A percentile compares a stretch with the other conserved stretches of the same genome.
phyloP scores from a whole-genome alignment of 2,113 vertebrate genomes.

The Eubucco bourcierii region DNA sequence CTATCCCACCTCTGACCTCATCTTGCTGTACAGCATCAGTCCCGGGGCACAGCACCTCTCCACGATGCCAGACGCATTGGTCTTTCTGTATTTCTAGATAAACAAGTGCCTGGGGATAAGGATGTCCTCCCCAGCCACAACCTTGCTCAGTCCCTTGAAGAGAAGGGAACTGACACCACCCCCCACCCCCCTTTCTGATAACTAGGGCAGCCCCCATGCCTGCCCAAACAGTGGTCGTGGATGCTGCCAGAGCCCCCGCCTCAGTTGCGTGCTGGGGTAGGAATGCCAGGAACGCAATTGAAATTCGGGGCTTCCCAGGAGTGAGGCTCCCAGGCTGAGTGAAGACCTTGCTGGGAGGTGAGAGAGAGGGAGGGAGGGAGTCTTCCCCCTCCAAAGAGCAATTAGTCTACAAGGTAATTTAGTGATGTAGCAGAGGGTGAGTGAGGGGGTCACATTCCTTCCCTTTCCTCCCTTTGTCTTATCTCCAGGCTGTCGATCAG shows the following conservation, averaged over 20 bases:
- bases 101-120: neutral
- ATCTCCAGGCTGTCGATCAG: neutral
- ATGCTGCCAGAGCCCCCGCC: neutral
- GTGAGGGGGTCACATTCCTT: constrained; percentile 27
- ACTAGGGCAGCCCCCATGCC: neutral
- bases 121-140: rapidly evolving
- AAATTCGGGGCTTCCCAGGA: neutral
- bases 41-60: neutral
- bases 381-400: neutral
- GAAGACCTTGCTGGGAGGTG: neutral
- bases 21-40: neutral
- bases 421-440: neutral
- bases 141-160: rapidly evolving
- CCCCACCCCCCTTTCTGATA: neutral
- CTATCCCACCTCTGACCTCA: neutral
- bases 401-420: constrained; percentile 35
- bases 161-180: neutral
- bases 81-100: neutral
- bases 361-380: neutral
- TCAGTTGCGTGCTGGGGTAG: rapidly evolving
- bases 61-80: rapidly evolving
- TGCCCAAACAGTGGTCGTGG: rapidly evolving
- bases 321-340: neutral
- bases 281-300: constrained; percentile 3
- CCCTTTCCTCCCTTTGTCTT: neutral